Conservation (phyloP, 2,113 vertebrate genomes). For the Nycticryphes semicollaris region DNA sequence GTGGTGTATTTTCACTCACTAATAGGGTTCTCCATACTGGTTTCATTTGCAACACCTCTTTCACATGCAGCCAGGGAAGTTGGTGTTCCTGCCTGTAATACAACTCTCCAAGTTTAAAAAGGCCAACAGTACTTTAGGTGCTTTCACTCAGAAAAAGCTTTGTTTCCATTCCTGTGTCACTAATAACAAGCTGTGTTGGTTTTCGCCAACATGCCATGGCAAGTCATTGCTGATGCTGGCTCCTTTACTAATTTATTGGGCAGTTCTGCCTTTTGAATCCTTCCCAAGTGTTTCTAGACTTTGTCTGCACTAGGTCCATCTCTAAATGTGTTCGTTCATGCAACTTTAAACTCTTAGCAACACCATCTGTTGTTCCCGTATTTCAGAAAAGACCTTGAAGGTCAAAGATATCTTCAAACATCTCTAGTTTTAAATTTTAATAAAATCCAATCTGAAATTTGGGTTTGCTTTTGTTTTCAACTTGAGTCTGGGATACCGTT, state of each 20-base stretch:
- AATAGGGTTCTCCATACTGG: not conserved
- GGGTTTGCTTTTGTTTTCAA: not conserved
- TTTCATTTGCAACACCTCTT: not conserved
- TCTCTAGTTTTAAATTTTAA: not conserved
- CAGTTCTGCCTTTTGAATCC: not conserved
- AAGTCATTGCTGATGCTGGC: not conserved
- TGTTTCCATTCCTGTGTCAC: not conserved
- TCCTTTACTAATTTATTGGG: not conserved
- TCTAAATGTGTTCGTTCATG: not conserved
- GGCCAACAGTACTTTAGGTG: not conserved
- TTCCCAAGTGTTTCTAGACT: not conserved
- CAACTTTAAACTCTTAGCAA: constrained; percentile 9
- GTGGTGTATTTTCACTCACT: not conserved
- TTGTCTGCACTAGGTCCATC: not conserved
- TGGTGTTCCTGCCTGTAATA: not conserved
- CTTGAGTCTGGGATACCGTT: not conserved
- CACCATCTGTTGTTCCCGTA: not conserved
- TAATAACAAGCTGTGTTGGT: not conserved
- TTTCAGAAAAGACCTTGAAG: constrained; percentile 10
- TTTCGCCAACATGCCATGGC: not conserved
- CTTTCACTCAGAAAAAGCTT: not conserved
- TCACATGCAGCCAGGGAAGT: not conserved
- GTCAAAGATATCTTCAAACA: not conserved
- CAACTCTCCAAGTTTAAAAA: not conserved
- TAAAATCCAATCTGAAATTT: not conserved